Evolutionary conservation across 1,140 invertebrate genomes (phyloP).

Genomic region (Bombus soroeensis): DNA sequence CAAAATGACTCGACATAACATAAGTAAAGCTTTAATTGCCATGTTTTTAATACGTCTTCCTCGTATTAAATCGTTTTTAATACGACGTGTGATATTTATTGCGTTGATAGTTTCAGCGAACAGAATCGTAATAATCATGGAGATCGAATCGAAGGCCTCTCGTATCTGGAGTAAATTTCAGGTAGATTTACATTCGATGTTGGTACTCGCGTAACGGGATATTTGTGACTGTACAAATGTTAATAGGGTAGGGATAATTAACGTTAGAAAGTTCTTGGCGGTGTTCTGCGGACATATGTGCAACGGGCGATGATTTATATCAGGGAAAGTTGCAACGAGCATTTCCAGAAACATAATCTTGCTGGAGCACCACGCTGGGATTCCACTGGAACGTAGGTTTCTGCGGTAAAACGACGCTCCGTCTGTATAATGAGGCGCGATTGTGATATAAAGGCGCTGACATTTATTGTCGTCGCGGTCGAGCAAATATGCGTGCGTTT

Average conservation of each 20-base stretch:
- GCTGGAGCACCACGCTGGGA: background rate
- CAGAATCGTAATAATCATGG: background rate
- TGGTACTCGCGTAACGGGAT: background rate
- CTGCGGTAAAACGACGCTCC: slow-evolving; percentile 6
- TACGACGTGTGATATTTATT: no score
- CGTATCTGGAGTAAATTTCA: background rate
- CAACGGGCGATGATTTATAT: slow-evolving; percentile 39
- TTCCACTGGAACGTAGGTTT: slow-evolving; percentile 25
- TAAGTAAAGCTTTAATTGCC: no score
- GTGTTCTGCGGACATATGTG: background rate
- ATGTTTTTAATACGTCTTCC: no score
- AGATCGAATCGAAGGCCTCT: background rate
- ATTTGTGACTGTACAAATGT: slow-evolving; percentile 10
- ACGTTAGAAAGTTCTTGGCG: slow-evolving; percentile 39
- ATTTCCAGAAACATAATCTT: slow-evolving; percentile 31
- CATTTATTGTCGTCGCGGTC: slow-evolving; percentile 31
- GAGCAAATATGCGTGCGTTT: background rate
- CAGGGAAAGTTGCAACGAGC: slow-evolving; percentile 33
- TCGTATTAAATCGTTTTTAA: no score
- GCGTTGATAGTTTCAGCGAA: no score
- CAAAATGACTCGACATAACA: no score
- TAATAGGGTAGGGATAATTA: slow-evolving; percentile 32
- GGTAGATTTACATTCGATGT: background rate
- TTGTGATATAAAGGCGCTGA: slow-evolving; percentile 47
- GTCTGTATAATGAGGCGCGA: slow-evolving; percentile 26